A percentile compares a stretch with the other conserved stretches of the same genome.
phyloP scores from a whole-genome alignment of 1,140 invertebrate species.

The Aphaenogaster floridana region DNA sequence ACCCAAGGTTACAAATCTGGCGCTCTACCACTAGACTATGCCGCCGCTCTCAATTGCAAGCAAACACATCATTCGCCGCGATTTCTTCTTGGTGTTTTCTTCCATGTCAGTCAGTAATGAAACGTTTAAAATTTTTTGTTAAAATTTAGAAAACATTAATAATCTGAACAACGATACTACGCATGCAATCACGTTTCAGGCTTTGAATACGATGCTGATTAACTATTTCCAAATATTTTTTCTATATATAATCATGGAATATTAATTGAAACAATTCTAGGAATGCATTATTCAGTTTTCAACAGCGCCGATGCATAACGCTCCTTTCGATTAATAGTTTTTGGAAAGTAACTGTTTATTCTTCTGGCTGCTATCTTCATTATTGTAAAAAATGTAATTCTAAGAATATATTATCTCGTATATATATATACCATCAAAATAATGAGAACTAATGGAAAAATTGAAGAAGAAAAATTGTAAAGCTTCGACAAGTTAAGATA shows the following conservation, averaged over 20 bases:
- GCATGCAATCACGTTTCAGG: neutral
- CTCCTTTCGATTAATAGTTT: neutral
- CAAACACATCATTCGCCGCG: neutral
- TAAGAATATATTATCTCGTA: neutral
- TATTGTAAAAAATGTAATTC: neutral
- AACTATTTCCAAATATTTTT: neutral
- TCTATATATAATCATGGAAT: neutral
- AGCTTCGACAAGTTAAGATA: neutral
- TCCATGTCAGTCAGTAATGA: neutral
- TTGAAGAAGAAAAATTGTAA: neutral
- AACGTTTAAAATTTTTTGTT: neutral
- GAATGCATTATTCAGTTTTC: neutral
- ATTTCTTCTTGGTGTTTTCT: neutral
- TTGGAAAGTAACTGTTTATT: neutral
- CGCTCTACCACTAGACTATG: no score
- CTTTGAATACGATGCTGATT: neutral
- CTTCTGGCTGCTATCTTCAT: neutral
- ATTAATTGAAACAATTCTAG: neutral
- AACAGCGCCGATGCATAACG: neutral
- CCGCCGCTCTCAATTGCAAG: no score
- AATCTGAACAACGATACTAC: neutral
- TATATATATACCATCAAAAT: neutral
- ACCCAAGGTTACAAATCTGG: no score
- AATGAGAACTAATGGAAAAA: neutral
- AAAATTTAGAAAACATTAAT: neutral